Base-by-base conservation (phyloP, 2,888 invertebrate genomes). In the Ecdyonurus torrentis region DNA sequence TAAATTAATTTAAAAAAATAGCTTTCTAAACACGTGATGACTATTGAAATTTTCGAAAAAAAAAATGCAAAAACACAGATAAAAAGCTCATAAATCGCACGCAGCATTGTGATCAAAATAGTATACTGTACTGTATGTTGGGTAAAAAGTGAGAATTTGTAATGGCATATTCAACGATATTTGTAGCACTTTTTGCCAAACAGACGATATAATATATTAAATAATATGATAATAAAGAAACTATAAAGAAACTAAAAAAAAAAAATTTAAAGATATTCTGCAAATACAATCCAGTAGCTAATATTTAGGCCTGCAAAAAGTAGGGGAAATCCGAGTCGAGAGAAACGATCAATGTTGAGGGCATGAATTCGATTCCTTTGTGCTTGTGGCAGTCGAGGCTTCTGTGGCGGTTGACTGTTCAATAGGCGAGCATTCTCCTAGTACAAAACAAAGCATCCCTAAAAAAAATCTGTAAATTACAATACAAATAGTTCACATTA, bases 201-300 rank as follows among this genome's bases (percentile, higher is more conserved):
- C n/a, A n/a, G n/a, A n/a, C n/a, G n/a, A n/a, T n/a, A n/a, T n/a
- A n/a, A n/a, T n/a, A n/a, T n/a, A n/a, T n/a, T n/a, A n/a, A n/a
- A n/a, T n/a, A n/a, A n/a, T n/a, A n/a, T n/a, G n/a, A n/a, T n/a
- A n/a, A n/a, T n/a, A n/a, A n/a, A n/a, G n/a, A n/a, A n/a, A n/a
- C n/a, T n/a, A n/a, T n/a, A n/a, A n/a, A n/a, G n/a, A n/a, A n/a
- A n/a, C n/a, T n/a, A n/a, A n/a, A n/a, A n/a, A n/a, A n/a, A n/a
- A n/a, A n/a, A n/a, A n/a, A n/a, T n/a, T 77, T 81, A 84, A 71
- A 84, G 80, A 73, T 85, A 86, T 71, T 86, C 83, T 63, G 84
- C 85, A 73, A 87, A 87, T 71, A 83, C 78, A 69, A 84, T 81
- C 87, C 87, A 87, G 71, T 87, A 87, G 67, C 83, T 82, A 66